Conservation (phyloP, 2,888 invertebrate species). For the Drosophila tripunctata region DNA sequence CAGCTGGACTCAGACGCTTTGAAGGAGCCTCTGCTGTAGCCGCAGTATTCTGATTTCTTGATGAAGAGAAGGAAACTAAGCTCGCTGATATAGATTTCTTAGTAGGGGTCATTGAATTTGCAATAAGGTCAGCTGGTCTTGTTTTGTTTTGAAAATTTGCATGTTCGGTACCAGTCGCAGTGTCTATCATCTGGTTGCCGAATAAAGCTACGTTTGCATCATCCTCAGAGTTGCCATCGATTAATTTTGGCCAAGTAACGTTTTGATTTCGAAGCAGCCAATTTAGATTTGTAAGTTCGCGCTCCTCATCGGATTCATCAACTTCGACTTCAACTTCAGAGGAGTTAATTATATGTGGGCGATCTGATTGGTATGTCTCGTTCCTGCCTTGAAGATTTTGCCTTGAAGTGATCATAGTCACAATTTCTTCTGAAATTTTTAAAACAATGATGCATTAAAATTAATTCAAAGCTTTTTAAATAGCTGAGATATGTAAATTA, state of each 20-base stretch:
- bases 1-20: conserved; percentile 79
- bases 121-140: background rate
- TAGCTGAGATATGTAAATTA: no score
- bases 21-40: conserved; percentile 13
- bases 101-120: background rate
- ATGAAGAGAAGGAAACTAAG: background rate
- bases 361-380: background rate
- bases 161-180: background rate
- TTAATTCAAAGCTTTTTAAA: no score
- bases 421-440: background rate
- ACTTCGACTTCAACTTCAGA: no score
- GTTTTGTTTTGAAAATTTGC: background rate
- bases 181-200: background rate
- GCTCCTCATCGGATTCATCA: conserved; percentile 80
- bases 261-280: conserved; percentile 83
- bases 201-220: conserved; percentile 13
- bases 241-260: conserved; percentile 77
- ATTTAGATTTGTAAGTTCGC: conserved; percentile 82
- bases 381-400: background rate
- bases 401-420: background rate
- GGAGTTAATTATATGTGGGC: background rate
- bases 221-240: conserved; percentile 64
- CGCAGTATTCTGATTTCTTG: conserved; percentile 23
- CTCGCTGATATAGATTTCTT: conserved; percentile 13
- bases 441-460: no score